Conservation (phyloP, 2,113 vertebrate species). For the Octodon degus region DNA sequence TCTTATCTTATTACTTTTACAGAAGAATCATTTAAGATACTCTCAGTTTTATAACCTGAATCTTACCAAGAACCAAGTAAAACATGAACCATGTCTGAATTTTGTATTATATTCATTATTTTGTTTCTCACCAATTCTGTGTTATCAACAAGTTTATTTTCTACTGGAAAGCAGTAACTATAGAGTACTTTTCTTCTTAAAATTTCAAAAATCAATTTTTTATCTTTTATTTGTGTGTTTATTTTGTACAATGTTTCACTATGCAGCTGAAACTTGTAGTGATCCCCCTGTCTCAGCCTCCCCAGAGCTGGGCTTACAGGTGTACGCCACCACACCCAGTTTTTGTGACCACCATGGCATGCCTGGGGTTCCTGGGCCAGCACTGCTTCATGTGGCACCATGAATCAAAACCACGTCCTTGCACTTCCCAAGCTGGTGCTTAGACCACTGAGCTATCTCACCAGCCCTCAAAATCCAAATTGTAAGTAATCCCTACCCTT, state of each 20-base stretch:
- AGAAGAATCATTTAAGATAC: not conserved
- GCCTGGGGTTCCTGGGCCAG: too few relatives aligned
- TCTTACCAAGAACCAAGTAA: not conserved
- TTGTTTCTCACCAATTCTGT: not conserved
- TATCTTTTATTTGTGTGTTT: not conserved
- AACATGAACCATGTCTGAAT: not conserved
- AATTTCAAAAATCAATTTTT: not conserved
- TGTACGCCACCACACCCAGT: too few relatives aligned
- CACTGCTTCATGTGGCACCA: too few relatives aligned
- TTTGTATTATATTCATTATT: conserved; percentile 26
- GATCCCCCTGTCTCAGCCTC: too few relatives aligned
- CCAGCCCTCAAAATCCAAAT: not conserved
- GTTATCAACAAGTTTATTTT: not conserved
- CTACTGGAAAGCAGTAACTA: not conserved
- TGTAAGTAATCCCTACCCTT: not conserved
- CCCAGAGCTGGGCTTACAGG: too few relatives aligned
- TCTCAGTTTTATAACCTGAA: not conserved
- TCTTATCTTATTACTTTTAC: not conserved
- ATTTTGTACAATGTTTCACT: too few relatives aligned
- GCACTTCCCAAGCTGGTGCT: too few relatives aligned
- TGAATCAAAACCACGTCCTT: too few relatives aligned
- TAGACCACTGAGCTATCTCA: too few relatives aligned
- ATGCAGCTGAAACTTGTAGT: too few relatives aligned
- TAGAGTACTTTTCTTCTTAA: too few relatives aligned
- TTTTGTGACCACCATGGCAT: too few relatives aligned